Percentiles rank a stretch among this genome's conserved stretches.
phyloP scores from a whole-genome alignment of 2,797 vertebrate genomes.

The Meriones psammophilus region DNA sequence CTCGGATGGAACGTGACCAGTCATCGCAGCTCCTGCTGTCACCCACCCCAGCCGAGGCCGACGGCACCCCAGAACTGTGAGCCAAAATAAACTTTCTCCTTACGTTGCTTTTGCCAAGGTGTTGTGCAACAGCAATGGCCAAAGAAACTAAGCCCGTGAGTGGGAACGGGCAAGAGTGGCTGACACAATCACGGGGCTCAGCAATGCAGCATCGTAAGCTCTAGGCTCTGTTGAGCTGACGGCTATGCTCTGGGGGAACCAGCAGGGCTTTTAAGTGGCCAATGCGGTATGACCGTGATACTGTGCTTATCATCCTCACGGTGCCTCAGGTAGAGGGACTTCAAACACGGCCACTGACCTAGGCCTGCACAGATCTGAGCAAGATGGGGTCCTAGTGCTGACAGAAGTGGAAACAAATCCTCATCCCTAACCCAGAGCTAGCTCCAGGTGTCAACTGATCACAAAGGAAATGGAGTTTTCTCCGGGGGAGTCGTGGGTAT shows the following conservation, averaged over 20 bases:
- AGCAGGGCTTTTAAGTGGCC: background rate
- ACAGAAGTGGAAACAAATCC: background rate
- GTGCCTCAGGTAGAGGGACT: background rate
- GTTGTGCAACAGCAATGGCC: background rate
- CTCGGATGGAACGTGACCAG: background rate
- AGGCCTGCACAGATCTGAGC: background rate
- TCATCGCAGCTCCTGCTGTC: background rate
- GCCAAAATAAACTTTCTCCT: background rate
- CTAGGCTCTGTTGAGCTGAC: background rate
- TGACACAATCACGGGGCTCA: accelerated
- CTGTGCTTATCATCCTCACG: background rate
- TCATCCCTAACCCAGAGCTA: background rate
- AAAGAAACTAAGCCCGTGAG: background rate
- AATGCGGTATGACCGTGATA: background rate
- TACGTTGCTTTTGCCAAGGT: background rate
- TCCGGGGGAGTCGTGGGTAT: background rate
- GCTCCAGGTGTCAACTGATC: background rate
- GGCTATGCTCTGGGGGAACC: background rate
- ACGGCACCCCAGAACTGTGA: background rate
- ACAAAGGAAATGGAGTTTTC: background rate
- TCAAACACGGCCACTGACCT: background rate
- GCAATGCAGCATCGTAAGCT: background rate
- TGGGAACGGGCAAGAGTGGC: background rate
- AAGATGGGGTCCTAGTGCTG: background rate
- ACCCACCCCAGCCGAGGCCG: background rate